A percentile compares a stretch with the other conserved stretches of the same genome.
These are phyloP conservation scores for Diabrotica virgifera DNA, from an alignment of 1,140 invertebrate species.

Conservation along the genomic window DNA sequence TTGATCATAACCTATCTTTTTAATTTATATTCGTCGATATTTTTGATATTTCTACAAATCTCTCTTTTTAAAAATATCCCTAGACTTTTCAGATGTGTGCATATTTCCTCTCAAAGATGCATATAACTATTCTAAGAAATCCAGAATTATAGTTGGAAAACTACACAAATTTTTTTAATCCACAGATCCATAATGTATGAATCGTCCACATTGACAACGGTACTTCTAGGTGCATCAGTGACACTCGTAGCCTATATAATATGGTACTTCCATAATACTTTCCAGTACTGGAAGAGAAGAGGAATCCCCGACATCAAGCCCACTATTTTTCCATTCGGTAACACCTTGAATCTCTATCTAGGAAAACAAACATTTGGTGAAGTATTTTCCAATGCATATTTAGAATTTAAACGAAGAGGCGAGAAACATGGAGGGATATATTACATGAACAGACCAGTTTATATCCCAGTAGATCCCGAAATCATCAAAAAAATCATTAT, in stretches of 20 bases:
- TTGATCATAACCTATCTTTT: too few species aligned
- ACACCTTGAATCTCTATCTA: constrained; percentile 29
- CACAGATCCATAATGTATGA: constrained; percentile 5
- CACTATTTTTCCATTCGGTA: constrained; percentile 39
- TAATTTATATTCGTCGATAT: too few species aligned
- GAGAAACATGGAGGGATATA: constrained; percentile 44
- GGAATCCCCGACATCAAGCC: constrained; percentile 35
- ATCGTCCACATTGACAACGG: neutral
- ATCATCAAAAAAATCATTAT: constrained; percentile 53
- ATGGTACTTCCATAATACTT: constrained; percentile 30
- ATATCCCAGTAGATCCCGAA: constrained; percentile 51
- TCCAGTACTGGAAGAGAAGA: constrained; percentile 38
- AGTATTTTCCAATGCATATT: constrained; percentile 33
- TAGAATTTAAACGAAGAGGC: constrained; percentile 26
- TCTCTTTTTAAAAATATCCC: too few species aligned
- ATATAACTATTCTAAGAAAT: too few species aligned
- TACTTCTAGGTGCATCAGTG: constrained; percentile 1
- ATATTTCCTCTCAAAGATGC: too few species aligned
- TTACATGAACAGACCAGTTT: constrained; percentile 45
- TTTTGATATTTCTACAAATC: too few species aligned
- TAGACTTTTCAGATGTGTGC: too few species aligned
- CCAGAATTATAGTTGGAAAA: too few species aligned
- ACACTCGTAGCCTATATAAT: constrained; percentile 8
- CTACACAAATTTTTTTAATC: neutral
- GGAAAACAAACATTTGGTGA: constrained; percentile 30